These are phyloP conservation scores for Theocolax elegans DNA, from an alignment of 1,140 invertebrate species.

Conservation along the genomic window DNA sequence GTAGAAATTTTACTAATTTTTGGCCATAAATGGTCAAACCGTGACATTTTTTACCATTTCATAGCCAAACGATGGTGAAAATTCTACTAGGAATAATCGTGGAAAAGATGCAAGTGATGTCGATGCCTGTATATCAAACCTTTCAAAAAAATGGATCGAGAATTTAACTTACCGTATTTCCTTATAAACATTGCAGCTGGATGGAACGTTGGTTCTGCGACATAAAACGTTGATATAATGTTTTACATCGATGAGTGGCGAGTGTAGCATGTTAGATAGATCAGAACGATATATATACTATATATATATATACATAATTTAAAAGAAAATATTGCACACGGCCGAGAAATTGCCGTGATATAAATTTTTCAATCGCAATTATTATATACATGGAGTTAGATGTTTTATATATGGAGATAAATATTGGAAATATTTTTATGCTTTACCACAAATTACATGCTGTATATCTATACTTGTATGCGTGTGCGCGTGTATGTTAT, in stretches of 20 bases:
- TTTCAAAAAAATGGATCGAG: slow-evolving; percentile 20
- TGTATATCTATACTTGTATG: too few relatives aligned
- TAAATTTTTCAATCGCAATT: slow-evolving; percentile 13
- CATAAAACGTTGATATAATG: not conserved
- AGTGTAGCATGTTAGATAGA: too few relatives aligned
- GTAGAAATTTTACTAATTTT: too few relatives aligned
- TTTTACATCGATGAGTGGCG: slow-evolving; percentile 27
- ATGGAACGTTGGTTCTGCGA: slow-evolving; percentile 20
- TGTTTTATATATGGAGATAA: too few relatives aligned
- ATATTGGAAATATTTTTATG: too few relatives aligned
- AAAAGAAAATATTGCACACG: not conserved
- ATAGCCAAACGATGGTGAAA: too few relatives aligned
- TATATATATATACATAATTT: not conserved
- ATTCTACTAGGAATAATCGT: too few relatives aligned
- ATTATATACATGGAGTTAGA: too few relatives aligned
- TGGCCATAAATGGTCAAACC: too few relatives aligned
- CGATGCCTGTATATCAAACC: slow-evolving; percentile 13
- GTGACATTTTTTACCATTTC: too few relatives aligned
- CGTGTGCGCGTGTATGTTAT: too few relatives aligned
- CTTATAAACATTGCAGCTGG: slow-evolving; percentile 26
- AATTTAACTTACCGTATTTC: not conserved
- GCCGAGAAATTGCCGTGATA: not conserved
- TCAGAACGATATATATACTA: slow-evolving; percentile 7
- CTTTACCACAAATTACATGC: too few relatives aligned
- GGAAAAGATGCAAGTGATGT: not conserved